Base-by-base conservation (phyloP, 2,113 vertebrate genomes). In the Trogon melanurus region DNA sequence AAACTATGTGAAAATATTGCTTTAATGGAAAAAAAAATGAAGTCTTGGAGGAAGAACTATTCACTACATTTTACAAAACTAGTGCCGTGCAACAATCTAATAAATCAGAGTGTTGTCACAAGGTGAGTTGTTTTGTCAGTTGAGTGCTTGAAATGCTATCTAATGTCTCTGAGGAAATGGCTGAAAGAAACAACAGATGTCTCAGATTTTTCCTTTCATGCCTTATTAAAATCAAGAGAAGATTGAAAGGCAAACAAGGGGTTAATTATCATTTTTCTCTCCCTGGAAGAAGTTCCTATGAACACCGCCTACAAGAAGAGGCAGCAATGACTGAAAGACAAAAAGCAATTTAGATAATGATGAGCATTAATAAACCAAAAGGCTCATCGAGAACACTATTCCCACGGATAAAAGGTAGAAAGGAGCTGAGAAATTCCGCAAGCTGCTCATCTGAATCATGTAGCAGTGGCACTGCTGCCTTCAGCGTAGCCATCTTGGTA, bases 71-170 rank as follows among this genome's bases (percentile, higher is more conserved):
- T 36, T 66, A 58, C 22, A 64, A 76, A 95, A 61, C 16, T 26
- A 80, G 36, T 26, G 53, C 69, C 84, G 22, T 92, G 17, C 72
- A 93, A 50, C 70, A 75, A 72, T 84, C 32, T 88, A 80, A 73
- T 84, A 90, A 96, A 78, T 73, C 44, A 23, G n/a, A 83, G 56
- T 53, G 82, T 93, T 96, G 88, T 96, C 91, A 74, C 93, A 89
- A 89, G 88, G 79, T 87, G 83, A 94, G 50, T 89, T 96, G 86
- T 92, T 97, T 93, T 91, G 91, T 95, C 96, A 93, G 70, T 8
- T 88, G 84, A 95, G 70, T 92, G 92, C 92, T 89, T 96, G 94
- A 96, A 96, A 96, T 89, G 74, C 92, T 96, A 91, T 91, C 95
- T 96, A 96, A 91, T 96, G 83, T 95, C 96, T 95, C 95, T 85